Evolutionary conservation across 2,113 vertebrate species (phyloP).

Genomic region (Dendrocopos noguchii): DNA sequence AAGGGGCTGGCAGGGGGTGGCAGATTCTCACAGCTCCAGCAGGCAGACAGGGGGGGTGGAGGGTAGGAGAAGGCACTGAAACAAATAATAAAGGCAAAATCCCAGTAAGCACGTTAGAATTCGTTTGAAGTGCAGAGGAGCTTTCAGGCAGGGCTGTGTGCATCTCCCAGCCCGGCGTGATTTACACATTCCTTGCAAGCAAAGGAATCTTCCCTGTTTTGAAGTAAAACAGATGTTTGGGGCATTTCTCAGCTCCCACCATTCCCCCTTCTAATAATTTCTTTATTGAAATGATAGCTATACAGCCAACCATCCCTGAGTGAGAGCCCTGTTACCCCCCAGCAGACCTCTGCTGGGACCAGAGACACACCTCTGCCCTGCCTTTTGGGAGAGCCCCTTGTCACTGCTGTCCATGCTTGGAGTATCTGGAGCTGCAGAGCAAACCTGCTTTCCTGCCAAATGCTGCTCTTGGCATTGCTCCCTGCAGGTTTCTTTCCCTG

Average conservation of each 20-base stretch:
- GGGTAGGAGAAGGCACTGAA: background rate
- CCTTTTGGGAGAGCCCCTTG: fast-evolving
- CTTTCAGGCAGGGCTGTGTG: conserved; percentile 72
- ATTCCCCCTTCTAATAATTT: conserved; percentile 1
- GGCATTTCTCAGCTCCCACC: background rate
- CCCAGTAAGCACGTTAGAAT: conserved; percentile 76
- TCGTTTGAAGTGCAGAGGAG: conserved; percentile 76
- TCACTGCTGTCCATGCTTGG: fast-evolving
- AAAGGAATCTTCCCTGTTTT: conserved; percentile 75
- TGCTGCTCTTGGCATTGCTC: background rate
- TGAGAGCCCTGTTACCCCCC: conserved; percentile 28
- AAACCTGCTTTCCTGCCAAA: background rate
- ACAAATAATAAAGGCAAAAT: conserved; percentile 72
- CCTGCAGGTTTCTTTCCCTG: background rate
- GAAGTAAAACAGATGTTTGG: conserved; percentile 82
- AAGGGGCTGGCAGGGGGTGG: conserved; percentile 53
- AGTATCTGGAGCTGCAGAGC: background rate
- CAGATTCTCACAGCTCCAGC: conserved; percentile 56
- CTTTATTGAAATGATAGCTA: conserved; percentile 46
- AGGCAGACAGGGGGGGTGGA: conserved; percentile 36
- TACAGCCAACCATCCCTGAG: background rate
- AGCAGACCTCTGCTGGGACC: background rate
- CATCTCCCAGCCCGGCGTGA: conserved; percentile 71
- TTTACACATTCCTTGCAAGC: conserved; percentile 78
- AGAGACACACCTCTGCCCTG: background rate